Base-by-base conservation (phyloP, 1,140 invertebrate genomes). In the Cataglyphis hispanica region DNA sequence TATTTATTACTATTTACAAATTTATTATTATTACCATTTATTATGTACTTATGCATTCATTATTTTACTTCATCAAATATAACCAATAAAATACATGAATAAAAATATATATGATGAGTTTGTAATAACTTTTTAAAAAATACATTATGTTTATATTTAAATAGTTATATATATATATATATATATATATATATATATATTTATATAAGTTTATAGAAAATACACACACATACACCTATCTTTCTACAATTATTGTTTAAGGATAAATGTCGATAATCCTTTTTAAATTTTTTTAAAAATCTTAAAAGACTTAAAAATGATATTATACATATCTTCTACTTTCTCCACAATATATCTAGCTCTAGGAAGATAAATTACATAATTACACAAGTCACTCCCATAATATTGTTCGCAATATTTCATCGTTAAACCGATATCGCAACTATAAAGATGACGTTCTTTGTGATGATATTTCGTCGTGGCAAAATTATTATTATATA, bases 401-500 rank as follows among this genome's bases (percentile, higher is more conserved):
- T 60, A 72, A 83, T 83, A 83, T 72, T 46, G 78, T 60, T 60
- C 37, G 78, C 53, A 37, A 83, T 83, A 83, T 83, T 83, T 83
- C 67, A 83, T 83, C 78, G 78, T 83, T 72, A 72, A 13, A 43
- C 78, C 78, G 53, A 83, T 83, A 80, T 53, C 31, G 61, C 43
- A 40, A 40, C 31, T 37, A 58, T n/a, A 27, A 50, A 72, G 78
- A 72, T n/a, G 53, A 37, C 67, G 67, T 72, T 19, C 25, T 83
- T 83, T 72, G 67, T 72, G 67, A 70, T 69, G 63, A 80, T 80
- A 80, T 81, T 83, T 72, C 78, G 53, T 72, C 67, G 56, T 13
- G 25, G 78, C 27, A 56, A 72, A 83, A 72, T 53, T 83, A 60
- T 60, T 13, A 46, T 16, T 50, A 50, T 50, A 50, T 50, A 50